Base-by-base conservation (phyloP, 1,140 invertebrate species). In the Latrodectus geometricus region DNA sequence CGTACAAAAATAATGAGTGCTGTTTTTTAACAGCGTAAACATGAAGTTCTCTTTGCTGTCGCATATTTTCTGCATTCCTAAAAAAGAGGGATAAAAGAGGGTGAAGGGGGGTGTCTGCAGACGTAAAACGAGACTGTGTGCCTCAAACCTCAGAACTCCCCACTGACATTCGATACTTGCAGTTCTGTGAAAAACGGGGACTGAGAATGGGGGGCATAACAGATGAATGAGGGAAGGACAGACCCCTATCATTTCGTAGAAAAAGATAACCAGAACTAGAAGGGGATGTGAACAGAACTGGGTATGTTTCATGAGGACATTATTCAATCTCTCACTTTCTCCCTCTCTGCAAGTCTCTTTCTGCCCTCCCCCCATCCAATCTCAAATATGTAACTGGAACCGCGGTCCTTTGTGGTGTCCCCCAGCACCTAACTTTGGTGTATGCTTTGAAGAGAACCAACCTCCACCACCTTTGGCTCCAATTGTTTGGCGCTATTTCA, bases 111-210 rank as follows among this genome's bases (percentile, higher is more conserved):
- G 35, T 35, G 2, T 35, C 2, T 5, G 8, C 2, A 1, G 2
- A 2, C 4, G 7, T 11, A 52, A 69, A 61, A 23, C n/a, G 66
- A 35, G 17, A 35, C n/a, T 52, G 78, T 23, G 35, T 80, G 78
- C 49, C 56, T 49, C 54, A 21, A 69, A 69, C 78, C 78, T 66
- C 78, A 49, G 69, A 20, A 69, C 17, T 23, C 21, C 17, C 17
- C 66, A 17, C 66, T 3, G 54, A 61, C 14, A 20, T 69, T 8
- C n/a, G 66, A 23, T 9, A 69, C 66, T 69, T n/a, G n/a, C n/a
- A 12, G 9, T 23, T 69, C 66, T 9, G 66, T 21, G 66, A 23
- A 69, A 69, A 69, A n/a, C 23, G 66, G 66, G 78, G 78, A 21
- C 61, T 20, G 68, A 70, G 21, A 35, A n/a, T n/a, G 61, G 23